Evolutionary conservation across 2,888 invertebrate species (phyloP).

Genomic region (Lasioglossum calceatum): DNA sequence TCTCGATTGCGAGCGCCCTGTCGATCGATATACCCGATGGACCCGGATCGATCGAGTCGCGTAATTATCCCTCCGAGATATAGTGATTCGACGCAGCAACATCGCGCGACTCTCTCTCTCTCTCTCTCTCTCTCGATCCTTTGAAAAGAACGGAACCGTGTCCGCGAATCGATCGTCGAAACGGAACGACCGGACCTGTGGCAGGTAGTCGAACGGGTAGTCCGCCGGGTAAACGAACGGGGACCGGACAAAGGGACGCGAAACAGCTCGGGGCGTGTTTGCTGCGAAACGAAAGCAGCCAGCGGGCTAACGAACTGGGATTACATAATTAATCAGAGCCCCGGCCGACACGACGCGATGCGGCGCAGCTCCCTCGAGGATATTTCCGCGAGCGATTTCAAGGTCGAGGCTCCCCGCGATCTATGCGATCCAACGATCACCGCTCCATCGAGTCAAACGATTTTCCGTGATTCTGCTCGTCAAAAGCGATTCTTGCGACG

Average conservation of each 20-base stretch:
- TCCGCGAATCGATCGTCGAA: constrained; percentile 38
- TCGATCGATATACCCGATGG: not conserved
- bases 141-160: not conserved
- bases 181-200: not conserved
- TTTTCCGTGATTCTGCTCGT: not conserved
- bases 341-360: not conserved
- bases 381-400: not conserved
- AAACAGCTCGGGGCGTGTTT: constrained; percentile 30
- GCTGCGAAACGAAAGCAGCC: constrained; percentile 29
- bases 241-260: constrained; percentile 21
- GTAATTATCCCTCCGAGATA: not conserved
- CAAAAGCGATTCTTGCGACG: not conserved
- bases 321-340: constrained; percentile 67
- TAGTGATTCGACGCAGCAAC: not conserved
- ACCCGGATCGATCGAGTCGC: not conserved
- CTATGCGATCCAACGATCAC: not conserved
- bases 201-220: constrained; percentile 6
- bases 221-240: constrained; percentile 23
- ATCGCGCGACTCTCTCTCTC: not conserved
- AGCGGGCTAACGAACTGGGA: constrained; percentile 61
- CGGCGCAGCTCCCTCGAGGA: not conserved
- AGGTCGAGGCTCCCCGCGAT: not conserved
- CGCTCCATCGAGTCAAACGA: not conserved
- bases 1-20: not conserved
- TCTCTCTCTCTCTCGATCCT: not conserved